Percentiles rank a stretch among this genome's conserved stretches.
These are phyloP conservation scores for Caenorhabditis imperialis DNA, from an alignment of 2,888 invertebrate species.

Conservation along the genomic window DNA sequence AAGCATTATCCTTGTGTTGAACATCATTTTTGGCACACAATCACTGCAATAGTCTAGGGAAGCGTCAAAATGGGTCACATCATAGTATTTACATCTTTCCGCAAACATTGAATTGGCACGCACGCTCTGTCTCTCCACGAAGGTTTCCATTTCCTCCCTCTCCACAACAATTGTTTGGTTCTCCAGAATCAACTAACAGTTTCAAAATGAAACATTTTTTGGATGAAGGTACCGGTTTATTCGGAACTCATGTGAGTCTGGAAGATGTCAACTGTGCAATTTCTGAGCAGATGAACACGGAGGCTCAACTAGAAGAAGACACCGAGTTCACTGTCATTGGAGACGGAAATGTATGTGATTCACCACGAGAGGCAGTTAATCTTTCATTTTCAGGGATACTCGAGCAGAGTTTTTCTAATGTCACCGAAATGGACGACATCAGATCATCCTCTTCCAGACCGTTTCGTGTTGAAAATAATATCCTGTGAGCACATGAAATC, in stretches of 20 bases:
- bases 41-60: no score
- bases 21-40: no score
- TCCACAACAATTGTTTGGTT: no score
- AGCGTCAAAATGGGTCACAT: no score
- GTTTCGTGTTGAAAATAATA: slow-evolving; percentile 21
- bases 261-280: slow-evolving; percentile 18
- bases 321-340: slow-evolving; percentile 23
- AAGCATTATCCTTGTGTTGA: no score
- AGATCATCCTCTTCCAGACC: slow-evolving; percentile 1
- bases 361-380: not conserved
- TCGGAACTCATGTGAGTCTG: slow-evolving; percentile 18
- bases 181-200: no score
- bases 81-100: no score
- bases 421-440: slow-evolving; percentile 11
- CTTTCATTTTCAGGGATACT: slow-evolving; percentile 30
- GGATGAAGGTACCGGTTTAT: no score
- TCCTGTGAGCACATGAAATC: slow-evolving; percentile 5
- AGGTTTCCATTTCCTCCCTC: no score
- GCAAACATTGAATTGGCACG: no score
- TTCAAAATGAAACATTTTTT: no score
- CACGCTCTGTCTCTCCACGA: no score
- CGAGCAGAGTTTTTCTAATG: slow-evolving; percentile 27
- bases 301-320: not conserved
- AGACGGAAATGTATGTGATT: slow-evolving; percentile 36
- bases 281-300: slow-evolving; percentile 5